A percentile compares a stretch with the other conserved stretches of the same genome.
These are phyloP conservation scores for Leucophenga maculata DNA, from an alignment of 2,888 invertebrate species.

Conservation along the genomic window DNA sequence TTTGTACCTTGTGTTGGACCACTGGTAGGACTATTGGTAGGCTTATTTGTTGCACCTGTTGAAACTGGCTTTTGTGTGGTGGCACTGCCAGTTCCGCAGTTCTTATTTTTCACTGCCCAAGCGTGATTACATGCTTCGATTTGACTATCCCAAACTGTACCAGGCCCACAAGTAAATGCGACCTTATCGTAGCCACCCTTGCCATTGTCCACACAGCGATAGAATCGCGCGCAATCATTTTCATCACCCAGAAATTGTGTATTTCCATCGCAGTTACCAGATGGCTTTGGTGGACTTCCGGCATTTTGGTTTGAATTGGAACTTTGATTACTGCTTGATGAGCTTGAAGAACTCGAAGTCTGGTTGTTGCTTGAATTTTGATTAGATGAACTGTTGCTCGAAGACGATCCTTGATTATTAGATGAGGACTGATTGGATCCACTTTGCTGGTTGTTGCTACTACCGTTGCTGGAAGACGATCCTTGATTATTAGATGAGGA, in stretches of 20 bases:
- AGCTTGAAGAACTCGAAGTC: constrained; percentile 25
- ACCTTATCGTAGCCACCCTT: constrained; percentile 73
- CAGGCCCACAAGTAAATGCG: constrained; percentile 75
- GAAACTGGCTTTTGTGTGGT: constrained; percentile 40
- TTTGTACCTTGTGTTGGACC: constrained; percentile 37
- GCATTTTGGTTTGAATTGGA: constrained; percentile 17
- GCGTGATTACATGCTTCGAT: constrained; percentile 74
- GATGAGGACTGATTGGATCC: constrained; percentile 35
- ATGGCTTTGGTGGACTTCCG: constrained; percentile 45
- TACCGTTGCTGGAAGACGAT: constrained; percentile 32
- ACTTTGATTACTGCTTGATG: constrained; percentile 30
- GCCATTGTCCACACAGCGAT: constrained; percentile 75
- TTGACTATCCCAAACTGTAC: constrained; percentile 76
- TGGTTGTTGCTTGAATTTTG: constrained; percentile 42
- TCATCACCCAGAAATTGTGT: constrained; percentile 72
- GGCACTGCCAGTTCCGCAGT: constrained; percentile 50
- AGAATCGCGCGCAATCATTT: constrained; percentile 75
- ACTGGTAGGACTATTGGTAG: constrained; percentile 17
- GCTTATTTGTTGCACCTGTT: constrained; percentile 31
- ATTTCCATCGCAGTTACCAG: constrained; percentile 51
- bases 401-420: constrained; percentile 32
- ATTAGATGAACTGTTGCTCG: constrained; percentile 23
- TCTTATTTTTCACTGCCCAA: constrained; percentile 61
- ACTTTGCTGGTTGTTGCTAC: constrained; percentile 13
- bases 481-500: constrained; percentile 30